Evolutionary conservation across 2,888 invertebrate genomes (phyloP), one percentile per base, ranked within the genome.

Genomic region (Scaptomyza reducta): DNA sequence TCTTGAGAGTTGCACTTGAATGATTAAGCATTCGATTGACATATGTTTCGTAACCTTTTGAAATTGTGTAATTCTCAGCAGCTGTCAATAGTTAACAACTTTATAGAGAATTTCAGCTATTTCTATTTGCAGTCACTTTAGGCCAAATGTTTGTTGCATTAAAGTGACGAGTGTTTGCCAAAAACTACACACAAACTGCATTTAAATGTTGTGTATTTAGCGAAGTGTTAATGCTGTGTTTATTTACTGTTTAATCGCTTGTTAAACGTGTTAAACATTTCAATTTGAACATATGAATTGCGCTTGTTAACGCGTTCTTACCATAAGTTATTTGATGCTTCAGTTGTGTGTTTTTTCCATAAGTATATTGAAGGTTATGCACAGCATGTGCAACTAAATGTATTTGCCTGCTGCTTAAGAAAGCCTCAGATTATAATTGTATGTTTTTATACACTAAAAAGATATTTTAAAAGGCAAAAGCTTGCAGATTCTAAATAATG

Each of bases 21-120:
- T 66, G 62, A 51, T 63, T 45, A 50, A 76, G 40, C 54, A 51
- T 58, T 61, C 44, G 55, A 70, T 66, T 73, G 71, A 70, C 71
- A 76, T 51, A 46, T 66, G 71, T 73, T 66, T 70, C 60, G 55
- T 58, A 66, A 66, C 54, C 71, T 58, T 66, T 65, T 40, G 40
- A 13, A 47, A 47, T 70, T 49, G 70, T 66, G 75, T 46, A 57
- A 63, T 58, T 51, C 47, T 31, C 31, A 46, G 55, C 41, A 41
- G 59, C 53, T 70, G 56, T 64, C 56, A 35, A 35, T 65, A 49
- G 35, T 42, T 66, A 70, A 76, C 60, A 76, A 55, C 60, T 73
- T 55, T 47, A 76, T 73, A 35, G 45, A 45, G 42, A 18, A 60
- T 50, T 6, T 56, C 46, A 60, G 60, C 42, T 58, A 41, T 14